Percentiles rank a stretch among this genome's conserved stretches.
Evolutionary conservation across 2,888 invertebrate species (phyloP).

Genomic region (Dolichomitus sp.): DNA sequence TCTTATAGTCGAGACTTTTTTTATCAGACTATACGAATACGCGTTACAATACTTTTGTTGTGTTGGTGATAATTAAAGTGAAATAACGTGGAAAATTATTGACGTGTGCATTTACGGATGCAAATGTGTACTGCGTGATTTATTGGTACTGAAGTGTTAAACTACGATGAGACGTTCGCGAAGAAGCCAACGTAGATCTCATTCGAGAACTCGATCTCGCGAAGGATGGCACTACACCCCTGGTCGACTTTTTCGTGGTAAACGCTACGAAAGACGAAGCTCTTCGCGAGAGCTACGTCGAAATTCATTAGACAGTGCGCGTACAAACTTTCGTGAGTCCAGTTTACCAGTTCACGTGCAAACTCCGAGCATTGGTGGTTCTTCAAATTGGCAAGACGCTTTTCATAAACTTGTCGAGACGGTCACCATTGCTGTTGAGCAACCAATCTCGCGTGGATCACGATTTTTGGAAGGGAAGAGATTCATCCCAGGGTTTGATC

Average conservation of each 20-base stretch:
- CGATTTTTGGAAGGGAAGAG: constrained; percentile 13
- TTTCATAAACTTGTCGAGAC: constrained; percentile 41
- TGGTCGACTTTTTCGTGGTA: neutral
- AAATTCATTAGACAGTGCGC: neutral
- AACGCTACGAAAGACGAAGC: neutral
- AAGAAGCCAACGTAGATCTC: neutral
- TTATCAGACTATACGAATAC: neutral
- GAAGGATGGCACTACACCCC: constrained; percentile 1
- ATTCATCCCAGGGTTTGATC: constrained; percentile 43
- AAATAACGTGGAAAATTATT: neutral
- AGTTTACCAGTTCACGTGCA: neutral
- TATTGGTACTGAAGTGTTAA: neutral
- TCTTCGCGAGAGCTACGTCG: neutral
- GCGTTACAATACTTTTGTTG: neutral
- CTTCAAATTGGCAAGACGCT: constrained; percentile 47
- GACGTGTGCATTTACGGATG: no score
- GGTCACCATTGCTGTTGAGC: constrained; percentile 10
- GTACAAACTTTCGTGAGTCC: neutral
- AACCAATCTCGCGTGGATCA: constrained; percentile 11
- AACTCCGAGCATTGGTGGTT: constrained; percentile 2
- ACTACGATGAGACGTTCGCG: neutral
- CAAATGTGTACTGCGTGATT: constrained; percentile 3
- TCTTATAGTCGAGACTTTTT: neutral
- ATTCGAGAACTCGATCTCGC: neutral
- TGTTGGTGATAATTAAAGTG: neutral